These are phyloP conservation scores for Drosophila obscura DNA, from an alignment of 1,140 invertebrate species.

Conservation along the genomic window DNA sequence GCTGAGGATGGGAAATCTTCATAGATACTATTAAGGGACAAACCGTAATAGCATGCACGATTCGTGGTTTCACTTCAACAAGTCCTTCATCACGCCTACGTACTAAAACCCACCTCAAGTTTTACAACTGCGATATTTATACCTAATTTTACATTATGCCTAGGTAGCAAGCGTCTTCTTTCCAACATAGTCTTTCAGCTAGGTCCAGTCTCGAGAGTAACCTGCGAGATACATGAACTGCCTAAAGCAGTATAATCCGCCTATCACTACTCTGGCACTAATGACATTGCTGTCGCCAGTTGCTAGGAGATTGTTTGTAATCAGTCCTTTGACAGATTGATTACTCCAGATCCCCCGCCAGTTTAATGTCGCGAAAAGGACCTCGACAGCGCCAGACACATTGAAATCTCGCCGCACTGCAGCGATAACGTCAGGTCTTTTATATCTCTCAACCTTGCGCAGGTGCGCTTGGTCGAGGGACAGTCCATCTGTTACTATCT, in stretches of 20 bases:
- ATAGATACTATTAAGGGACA: neutral
- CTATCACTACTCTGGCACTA: neutral
- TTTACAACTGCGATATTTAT: neutral
- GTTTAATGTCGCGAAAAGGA: constrained; percentile 6
- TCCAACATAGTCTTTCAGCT: neutral
- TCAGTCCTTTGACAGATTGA: constrained; percentile 10
- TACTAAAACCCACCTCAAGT: neutral
- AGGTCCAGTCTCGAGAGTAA: neutral
- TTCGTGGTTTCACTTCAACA: neutral
- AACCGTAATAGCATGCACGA: neutral
- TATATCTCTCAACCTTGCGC: constrained; percentile 16
- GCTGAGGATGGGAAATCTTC: neutral
- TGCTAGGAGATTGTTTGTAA: neutral
- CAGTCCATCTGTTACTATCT: constrained; percentile 6
- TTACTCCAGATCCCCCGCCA: constrained; percentile 15
- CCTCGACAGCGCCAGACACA: neutral
- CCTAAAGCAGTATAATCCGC: neutral
- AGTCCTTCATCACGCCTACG: neutral
- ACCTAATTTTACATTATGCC: neutral
- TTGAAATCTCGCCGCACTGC: neutral
- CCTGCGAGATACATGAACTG: neutral
- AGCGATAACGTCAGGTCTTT: neutral
- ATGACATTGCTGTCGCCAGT: constrained; percentile 5
- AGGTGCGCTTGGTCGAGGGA: constrained; percentile 6
- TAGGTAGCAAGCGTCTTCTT: neutral